Conservation (phyloP, 2,113 vertebrate genomes). For the Macaca fascicularis region DNA sequence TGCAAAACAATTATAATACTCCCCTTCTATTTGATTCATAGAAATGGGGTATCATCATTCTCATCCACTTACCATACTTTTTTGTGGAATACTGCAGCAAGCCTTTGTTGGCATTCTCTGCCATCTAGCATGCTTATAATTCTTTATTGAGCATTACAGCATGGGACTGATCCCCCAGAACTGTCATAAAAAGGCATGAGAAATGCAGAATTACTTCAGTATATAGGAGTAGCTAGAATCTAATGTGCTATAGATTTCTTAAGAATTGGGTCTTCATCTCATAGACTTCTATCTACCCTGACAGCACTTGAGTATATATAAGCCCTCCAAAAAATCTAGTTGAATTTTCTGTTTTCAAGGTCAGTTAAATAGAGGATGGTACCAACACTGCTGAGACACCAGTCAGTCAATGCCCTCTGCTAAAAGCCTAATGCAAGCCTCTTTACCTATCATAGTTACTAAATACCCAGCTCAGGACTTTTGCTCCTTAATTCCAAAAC, state of each 20-base stretch:
- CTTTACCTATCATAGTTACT: not conserved
- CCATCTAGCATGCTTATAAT: not conserved
- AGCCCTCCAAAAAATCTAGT: not conserved
- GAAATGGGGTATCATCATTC: not conserved
- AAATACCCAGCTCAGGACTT: not conserved
- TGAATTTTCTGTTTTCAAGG: constrained; percentile 1
- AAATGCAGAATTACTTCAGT: not conserved
- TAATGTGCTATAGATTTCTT: not conserved
- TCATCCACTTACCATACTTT: not conserved
- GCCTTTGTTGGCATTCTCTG: not conserved
- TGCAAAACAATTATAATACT: not conserved
- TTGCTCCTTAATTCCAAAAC: not conserved
- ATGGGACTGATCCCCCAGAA: not conserved
- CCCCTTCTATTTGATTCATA: not conserved
- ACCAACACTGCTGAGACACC: not conserved
- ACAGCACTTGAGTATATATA: not conserved
- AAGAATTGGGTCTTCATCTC: not conserved
- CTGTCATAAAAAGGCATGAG: not conserved
- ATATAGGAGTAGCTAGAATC: not conserved
- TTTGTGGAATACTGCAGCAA: not conserved
- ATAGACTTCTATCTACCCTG: not conserved
- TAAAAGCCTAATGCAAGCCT: not conserved
- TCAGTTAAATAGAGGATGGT: not conserved
- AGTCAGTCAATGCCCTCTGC: not conserved
- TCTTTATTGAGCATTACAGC: not conserved